Evolutionary conservation across 92 coral and sea anemone species (phyloP).

Genomic region (Desmophyllum pertusum): DNA sequence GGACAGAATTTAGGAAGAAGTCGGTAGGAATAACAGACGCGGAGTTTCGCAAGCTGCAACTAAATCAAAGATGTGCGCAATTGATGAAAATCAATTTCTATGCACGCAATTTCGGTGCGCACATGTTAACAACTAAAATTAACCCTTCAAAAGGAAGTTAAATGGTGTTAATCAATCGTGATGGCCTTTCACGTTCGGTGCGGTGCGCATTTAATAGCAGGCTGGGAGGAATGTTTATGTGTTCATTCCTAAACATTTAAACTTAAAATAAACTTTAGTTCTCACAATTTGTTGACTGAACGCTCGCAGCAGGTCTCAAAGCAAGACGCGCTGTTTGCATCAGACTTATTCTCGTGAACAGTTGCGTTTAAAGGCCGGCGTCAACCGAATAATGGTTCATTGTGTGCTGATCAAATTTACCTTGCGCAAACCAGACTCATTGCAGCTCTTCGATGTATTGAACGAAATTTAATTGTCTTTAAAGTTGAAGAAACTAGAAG

Average conservation of each 20-base stretch:
- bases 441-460: background rate
- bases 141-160: background rate
- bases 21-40: background rate
- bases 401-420: background rate
- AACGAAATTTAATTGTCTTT: background rate
- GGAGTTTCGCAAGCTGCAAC: background rate
- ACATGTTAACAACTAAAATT: background rate
- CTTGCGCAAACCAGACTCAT: background rate
- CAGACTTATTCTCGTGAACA: background rate
- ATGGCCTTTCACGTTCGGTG: background rate
- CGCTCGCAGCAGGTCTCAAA: constrained; percentile 23
- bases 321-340: background rate
- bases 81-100: background rate
- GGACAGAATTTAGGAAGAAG: background rate
- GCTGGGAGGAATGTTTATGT: constrained; percentile 32
- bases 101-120: background rate
- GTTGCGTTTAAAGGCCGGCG: background rate
- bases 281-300: constrained; percentile 42
- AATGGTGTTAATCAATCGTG: background rate
- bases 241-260: constrained; percentile 6
- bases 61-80: background rate
- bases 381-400: background rate
- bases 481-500: background rate
- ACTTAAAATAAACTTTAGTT: constrained; percentile 40
- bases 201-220: background rate